A percentile compares a stretch with the other conserved stretches of the same genome.
These are phyloP conservation scores for Charaxes varanes DNA, from an alignment of 1,140 invertebrate species.

Conservation along the genomic window DNA sequence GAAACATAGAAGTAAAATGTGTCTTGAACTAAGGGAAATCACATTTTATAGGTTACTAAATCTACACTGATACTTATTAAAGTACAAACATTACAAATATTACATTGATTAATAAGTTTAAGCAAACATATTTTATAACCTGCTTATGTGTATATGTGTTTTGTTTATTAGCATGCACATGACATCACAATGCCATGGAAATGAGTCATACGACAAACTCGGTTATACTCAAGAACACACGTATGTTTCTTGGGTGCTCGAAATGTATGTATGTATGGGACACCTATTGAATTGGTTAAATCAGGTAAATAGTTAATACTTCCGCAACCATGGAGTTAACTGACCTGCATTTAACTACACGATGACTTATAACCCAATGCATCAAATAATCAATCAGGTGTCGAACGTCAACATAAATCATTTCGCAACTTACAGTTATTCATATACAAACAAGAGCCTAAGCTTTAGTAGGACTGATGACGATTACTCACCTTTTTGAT, in stretches of 20 bases:
- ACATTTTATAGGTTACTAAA: no score
- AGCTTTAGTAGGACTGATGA: slow-evolving; percentile 29
- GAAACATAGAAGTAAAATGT: no score
- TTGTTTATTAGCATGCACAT: slow-evolving; percentile 55
- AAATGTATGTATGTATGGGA: no score
- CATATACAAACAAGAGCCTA: slow-evolving; percentile 63
- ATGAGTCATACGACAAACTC: slow-evolving; percentile 46
- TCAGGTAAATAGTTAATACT: slow-evolving; percentile 2
- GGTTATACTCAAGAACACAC: slow-evolving; percentile 26
- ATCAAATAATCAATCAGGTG: slow-evolving; percentile 24
- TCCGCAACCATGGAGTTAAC: slow-evolving; percentile 11
- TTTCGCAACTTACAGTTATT: slow-evolving; percentile 67
- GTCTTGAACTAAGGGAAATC: no score
- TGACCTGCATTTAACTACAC: slow-evolving; percentile 6
- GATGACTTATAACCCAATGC: slow-evolving; percentile 18
- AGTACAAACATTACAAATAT: no score
- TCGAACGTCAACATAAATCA: slow-evolving; percentile 49
- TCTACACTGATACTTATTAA: no score
- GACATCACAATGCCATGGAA: slow-evolving; percentile 60
- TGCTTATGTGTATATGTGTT: no score
- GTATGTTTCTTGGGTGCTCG: slow-evolving; percentile 6
- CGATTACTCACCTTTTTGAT: slow-evolving; percentile 60
- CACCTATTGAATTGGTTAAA: no score
- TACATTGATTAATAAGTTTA: no score
- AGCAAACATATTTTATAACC: no score